Percentiles rank a stretch among this genome's conserved stretches.
phyloP scores from a whole-genome alignment of 2,888 invertebrate species.

The Anaspis maculata region DNA sequence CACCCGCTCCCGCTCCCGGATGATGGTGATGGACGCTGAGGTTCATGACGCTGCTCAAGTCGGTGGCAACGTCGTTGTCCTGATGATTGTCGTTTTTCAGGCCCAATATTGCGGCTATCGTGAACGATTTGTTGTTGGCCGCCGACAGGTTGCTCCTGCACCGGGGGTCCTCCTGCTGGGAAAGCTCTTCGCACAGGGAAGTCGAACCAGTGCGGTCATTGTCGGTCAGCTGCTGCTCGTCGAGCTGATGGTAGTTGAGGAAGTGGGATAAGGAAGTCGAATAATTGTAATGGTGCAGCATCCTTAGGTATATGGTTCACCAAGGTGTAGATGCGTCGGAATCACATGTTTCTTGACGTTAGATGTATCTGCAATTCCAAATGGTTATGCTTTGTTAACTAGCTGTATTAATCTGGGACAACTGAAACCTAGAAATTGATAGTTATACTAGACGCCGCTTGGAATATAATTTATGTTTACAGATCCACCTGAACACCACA shows the following conservation, averaged over 20 bases:
- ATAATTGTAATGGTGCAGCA: constrained; percentile 40
- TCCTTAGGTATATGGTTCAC: too few species aligned
- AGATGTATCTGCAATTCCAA: too few species aligned
- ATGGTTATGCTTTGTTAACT: too few species aligned
- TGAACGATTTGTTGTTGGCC: constrained; percentile 54
- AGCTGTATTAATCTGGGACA: too few species aligned
- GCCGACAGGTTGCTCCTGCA: constrained; percentile 32
- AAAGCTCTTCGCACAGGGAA: constrained; percentile 31
- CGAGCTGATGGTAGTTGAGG: constrained; percentile 36
- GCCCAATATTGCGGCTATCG: constrained; percentile 82
- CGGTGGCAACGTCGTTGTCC: constrained; percentile 20
- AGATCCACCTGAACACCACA: too few species aligned
- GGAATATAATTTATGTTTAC: too few species aligned
- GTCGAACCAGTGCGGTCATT: constrained; percentile 29
- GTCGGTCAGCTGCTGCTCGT: constrained; percentile 29
- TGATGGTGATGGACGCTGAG: constrained; percentile 50
- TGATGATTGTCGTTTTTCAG: constrained; percentile 43
- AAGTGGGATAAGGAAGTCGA: constrained; percentile 39
- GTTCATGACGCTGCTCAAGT: constrained; percentile 43
- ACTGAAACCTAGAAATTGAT: too few species aligned
- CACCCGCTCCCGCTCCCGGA: constrained; percentile 14
- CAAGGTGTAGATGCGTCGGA: too few species aligned
- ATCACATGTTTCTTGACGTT: not conserved
- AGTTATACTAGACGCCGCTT: too few species aligned
- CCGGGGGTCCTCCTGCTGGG: constrained; percentile 29